Base-by-base conservation (phyloP, 2,797 vertebrate genomes). In the Pampus argenteus region DNA sequence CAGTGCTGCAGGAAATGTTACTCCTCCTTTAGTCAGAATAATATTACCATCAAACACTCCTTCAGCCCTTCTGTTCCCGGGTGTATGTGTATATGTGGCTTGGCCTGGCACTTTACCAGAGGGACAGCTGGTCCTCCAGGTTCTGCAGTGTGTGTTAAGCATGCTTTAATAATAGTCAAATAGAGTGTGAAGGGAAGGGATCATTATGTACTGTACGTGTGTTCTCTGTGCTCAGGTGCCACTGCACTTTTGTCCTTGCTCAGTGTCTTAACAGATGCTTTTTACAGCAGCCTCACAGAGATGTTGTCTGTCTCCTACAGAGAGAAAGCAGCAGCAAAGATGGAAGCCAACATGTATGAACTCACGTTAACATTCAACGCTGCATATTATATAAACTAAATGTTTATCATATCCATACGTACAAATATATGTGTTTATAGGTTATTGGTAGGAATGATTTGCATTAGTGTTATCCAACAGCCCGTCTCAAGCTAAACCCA, bases 101-200 rank as follows among this genome's bases (percentile, higher is more conserved):
- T 51, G 3, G 45, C 5, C 31, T 71, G 75, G 82, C 67, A 22
- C 4, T 45, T 42, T 1, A 57, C 74, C 45, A 79, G 60, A 82
- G 13, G 3, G 76, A 74, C 79, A 85, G 79, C 66, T 79, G 76
- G 72, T 64, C 72, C 25, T 66, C 42, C 34, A 55, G 51, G n/a
- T 64, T 51, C 26, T 71, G 62, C 61, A 47, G 55, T 23, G 47
- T 49, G 42, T 57, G 34, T 64, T 26, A 61, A 61, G 29, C 3
- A n/a, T 54, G 23, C 29, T 26, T 9, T 38, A 65, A 57, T 56
- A 57, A 81, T 58, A 49, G 20, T 67, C 48, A 26, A 15, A 72
- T 18, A 55, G n/a, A 48, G 15, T 22, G 38, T 29, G 25, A 51
- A 47, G 48, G 23, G 25, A 51, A 47, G 48, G 23, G 48, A 54